These are phyloP conservation scores for Paedocypris sp. DNA, from an alignment of 2,113 vertebrate species.

Conservation along the genomic window DNA sequence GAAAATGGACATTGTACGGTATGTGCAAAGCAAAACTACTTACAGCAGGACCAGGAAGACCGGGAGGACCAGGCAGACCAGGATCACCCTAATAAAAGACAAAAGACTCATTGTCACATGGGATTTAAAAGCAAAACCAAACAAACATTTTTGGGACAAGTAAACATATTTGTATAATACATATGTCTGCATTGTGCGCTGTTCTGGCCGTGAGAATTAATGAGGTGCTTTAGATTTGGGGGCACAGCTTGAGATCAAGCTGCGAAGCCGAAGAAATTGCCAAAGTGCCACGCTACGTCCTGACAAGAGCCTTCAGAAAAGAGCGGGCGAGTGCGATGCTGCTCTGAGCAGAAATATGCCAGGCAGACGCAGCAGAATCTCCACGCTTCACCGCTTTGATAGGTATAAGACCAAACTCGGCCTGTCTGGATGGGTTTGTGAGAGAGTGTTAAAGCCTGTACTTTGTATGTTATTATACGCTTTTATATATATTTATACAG, in stretches of 20 bases:
- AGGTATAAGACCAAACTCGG: neutral
- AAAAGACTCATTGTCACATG: slow-evolving; percentile 24
- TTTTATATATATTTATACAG: no score
- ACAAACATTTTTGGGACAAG: no score
- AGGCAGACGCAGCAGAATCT: neutral
- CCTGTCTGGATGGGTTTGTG: neutral
- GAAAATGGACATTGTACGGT: no score
- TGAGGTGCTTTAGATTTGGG: slow-evolving; percentile 16
- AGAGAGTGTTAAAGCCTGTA: slow-evolving; percentile 4
- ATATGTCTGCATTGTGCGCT: no score
- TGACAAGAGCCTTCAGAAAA: slow-evolving; percentile 16
- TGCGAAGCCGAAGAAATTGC: neutral
- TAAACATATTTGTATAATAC: no score
- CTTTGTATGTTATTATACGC: no score
- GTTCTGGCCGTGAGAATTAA: slow-evolving; percentile 22
- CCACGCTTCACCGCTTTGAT: neutral
- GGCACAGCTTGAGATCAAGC: slow-evolving; percentile 5
- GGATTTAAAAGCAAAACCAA: neutral
- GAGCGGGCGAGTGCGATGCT: slow-evolving; percentile 10
- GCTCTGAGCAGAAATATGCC: slow-evolving; percentile 3
- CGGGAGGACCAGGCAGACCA: slow-evolving; percentile 66
- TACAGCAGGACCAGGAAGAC: slow-evolving; percentile 63
- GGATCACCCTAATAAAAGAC: slow-evolving; percentile 67
- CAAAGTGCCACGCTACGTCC: slow-evolving; percentile 1
- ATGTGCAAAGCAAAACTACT: slow-evolving; percentile 44